phyloP scores from a whole-genome alignment of 2,113 vertebrate genomes.

The Hipposideros armiger region DNA sequence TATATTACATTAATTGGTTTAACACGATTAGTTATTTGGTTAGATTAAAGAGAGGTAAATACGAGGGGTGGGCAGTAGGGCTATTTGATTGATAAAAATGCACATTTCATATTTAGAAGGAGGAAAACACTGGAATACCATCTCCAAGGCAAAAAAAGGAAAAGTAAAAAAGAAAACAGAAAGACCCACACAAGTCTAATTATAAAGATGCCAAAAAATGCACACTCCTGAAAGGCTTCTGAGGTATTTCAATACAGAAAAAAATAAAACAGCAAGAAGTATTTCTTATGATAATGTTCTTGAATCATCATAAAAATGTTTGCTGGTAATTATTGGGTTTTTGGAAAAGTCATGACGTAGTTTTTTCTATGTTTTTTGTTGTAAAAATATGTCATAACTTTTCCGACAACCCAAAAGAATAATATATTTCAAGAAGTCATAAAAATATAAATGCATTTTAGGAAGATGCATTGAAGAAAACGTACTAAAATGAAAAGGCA shows the following conservation, averaged over 20 bases:
- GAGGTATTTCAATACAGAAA: neutral
- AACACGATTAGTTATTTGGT: neutral
- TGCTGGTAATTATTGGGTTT: neutral
- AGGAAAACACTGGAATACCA: neutral
- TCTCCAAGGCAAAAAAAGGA: neutral
- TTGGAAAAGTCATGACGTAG: too few species aligned
- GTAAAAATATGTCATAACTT: too few species aligned
- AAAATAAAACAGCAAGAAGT: neutral
- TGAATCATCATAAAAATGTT: slow-evolving; percentile 38
- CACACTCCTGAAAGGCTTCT: neutral
- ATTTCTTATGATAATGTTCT: slow-evolving; percentile 15
- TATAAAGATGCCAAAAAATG: neutral
- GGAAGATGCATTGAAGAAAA: neutral
- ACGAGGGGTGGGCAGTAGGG: neutral
- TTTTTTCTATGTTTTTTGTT: too few species aligned
- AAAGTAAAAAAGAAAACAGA: slow-evolving; percentile 12
- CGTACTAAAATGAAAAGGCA: slow-evolving; percentile 3
- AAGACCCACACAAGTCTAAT: neutral
- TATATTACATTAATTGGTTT: neutral
- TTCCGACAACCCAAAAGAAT: neutral
- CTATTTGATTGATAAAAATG: neutral
- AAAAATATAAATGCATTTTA: neutral
- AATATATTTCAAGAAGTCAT: slow-evolving; percentile 43
- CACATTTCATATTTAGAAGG: neutral
- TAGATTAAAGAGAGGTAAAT: neutral